phyloP scores from a whole-genome alignment of 2,888 invertebrate species.

The Notodonta ziczac region DNA sequence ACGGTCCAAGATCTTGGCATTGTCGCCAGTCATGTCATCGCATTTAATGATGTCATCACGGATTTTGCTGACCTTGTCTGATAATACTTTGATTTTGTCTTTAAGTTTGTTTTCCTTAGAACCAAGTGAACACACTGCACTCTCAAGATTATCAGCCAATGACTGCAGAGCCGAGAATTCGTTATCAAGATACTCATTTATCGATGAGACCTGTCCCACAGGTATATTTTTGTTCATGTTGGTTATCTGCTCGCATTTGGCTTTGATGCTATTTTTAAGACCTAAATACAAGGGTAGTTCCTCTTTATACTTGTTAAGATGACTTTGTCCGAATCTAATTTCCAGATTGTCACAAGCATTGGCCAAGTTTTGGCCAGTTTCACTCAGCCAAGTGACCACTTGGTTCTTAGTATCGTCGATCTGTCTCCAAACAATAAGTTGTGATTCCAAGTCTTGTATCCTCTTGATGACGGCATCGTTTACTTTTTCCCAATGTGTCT shows the following conservation, averaged over 20 bases:
- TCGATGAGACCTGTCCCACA: constrained; percentile 87
- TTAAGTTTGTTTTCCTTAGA: constrained; percentile 90
- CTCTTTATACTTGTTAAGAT: constrained; percentile 92
- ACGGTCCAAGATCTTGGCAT: constrained; percentile 91
- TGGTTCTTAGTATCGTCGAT: constrained; percentile 94
- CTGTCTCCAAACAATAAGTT: constrained; percentile 96
- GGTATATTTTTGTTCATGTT: constrained; percentile 90
- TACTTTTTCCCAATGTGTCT: constrained; percentile 88
- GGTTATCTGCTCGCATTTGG: constrained; percentile 91
- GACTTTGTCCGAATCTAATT: constrained; percentile 91
- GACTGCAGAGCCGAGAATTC: constrained; percentile 91
- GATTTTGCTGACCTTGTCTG: constrained; percentile 88
- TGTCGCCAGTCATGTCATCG: constrained; percentile 95
- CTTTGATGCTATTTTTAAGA: constrained; percentile 89
- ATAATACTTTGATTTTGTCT: constrained; percentile 88
- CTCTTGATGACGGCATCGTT: constrained; percentile 89
- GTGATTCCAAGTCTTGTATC: constrained; percentile 93
- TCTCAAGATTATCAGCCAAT: constrained; percentile 90
- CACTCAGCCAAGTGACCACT: constrained; percentile 92
- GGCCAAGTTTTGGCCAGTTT: constrained; percentile 91
- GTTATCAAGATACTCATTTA: constrained; percentile 88
- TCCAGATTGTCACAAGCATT: constrained; percentile 92
- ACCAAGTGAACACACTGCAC: constrained; percentile 88
- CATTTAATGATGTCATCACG: constrained; percentile 94
- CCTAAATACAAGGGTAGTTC: constrained; percentile 92